Evolutionary conservation across 2,888 invertebrate species (phyloP).

Genomic region (Lymantria dispar): DNA sequence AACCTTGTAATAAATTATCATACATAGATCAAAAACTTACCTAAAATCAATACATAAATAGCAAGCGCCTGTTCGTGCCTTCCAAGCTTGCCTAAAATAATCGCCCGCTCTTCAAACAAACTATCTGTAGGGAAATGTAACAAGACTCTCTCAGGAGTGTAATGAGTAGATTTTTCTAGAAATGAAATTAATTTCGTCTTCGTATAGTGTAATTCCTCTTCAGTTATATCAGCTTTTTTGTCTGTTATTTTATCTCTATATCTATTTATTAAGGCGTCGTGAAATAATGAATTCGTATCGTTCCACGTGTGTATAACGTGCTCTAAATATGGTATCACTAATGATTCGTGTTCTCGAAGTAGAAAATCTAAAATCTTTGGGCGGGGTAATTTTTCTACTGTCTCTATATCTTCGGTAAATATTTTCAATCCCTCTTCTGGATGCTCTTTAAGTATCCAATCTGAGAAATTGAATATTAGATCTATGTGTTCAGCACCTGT

Average conservation of each 20-base stretch:
- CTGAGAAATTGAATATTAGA: conserved; percentile 95
- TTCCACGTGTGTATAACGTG: conserved; percentile 96
- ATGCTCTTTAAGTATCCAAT: conserved; percentile 93
- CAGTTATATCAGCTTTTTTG: conserved; percentile 56
- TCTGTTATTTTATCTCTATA: conserved; percentile 89
- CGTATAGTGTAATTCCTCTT: conserved; percentile 63
- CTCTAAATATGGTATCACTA: conserved; percentile 96
- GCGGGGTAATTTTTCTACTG: conserved; percentile 94
- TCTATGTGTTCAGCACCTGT: conserved; percentile 89
- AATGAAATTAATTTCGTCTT: conserved; percentile 87
- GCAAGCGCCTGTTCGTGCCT: conserved; percentile 96
- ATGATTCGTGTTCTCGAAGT: conserved; percentile 88
- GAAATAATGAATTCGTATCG: conserved; percentile 92
- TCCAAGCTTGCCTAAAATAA: conserved; percentile 95
- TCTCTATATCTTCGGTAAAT: conserved; percentile 93
- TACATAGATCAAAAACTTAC: conserved; percentile 39
- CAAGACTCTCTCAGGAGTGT: conserved; percentile 93
- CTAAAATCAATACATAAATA: conserved; percentile 94
- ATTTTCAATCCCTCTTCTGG: conserved; percentile 94
- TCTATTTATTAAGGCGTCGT: conserved; percentile 94
- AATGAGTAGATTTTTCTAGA: conserved; percentile 90
- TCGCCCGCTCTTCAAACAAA: conserved; percentile 95
- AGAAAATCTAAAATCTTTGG: conserved; percentile 94
- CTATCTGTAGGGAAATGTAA: conserved; percentile 92
- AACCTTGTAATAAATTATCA: background rate